Conservation (phyloP, 2,113 vertebrate species). For the Danionella cerebrum region DNA sequence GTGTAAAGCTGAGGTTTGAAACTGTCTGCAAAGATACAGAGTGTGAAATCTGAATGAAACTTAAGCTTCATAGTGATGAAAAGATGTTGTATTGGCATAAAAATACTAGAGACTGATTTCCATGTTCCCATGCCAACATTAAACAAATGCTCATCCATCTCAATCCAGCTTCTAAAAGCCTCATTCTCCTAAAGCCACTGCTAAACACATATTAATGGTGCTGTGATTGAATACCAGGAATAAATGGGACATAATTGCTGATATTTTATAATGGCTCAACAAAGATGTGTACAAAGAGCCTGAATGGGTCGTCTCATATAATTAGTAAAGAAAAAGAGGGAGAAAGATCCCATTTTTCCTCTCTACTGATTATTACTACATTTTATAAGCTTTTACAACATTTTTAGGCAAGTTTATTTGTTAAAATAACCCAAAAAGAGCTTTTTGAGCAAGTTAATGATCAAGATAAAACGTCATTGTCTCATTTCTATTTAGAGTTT, state of each 20-base stretch:
- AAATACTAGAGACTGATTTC: too few relatives aligned
- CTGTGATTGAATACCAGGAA: slow-evolving; percentile 26
- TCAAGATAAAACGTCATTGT: too few relatives aligned
- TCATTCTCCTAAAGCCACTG: background rate
- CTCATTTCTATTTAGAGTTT: too few relatives aligned
- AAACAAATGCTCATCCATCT: slow-evolving; percentile 24
- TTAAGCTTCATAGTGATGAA: too few relatives aligned
- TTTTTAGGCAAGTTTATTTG: too few relatives aligned
- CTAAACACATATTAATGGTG: slow-evolving; percentile 25
- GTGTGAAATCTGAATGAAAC: too few relatives aligned
- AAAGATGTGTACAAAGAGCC: slow-evolving; percentile 18
- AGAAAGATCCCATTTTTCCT: background rate
- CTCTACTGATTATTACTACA: background rate
- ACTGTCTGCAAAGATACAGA: too few relatives aligned
- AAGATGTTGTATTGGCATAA: too few relatives aligned
- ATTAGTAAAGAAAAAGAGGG: background rate
- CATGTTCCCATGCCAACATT: too few relatives aligned
- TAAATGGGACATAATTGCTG: slow-evolving; percentile 29
- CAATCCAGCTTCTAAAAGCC: slow-evolving; percentile 31
- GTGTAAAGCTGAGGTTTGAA: too few relatives aligned
- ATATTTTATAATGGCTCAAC: slow-evolving; percentile 30
- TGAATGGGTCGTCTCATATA: slow-evolving; percentile 9
- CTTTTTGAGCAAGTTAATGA: too few relatives aligned
- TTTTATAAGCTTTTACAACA: background rate
- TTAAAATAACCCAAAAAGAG: too few relatives aligned